Evolutionary conservation across 2,888 invertebrate species (phyloP).

Genomic region (Strigamia transsilvanica): DNA sequence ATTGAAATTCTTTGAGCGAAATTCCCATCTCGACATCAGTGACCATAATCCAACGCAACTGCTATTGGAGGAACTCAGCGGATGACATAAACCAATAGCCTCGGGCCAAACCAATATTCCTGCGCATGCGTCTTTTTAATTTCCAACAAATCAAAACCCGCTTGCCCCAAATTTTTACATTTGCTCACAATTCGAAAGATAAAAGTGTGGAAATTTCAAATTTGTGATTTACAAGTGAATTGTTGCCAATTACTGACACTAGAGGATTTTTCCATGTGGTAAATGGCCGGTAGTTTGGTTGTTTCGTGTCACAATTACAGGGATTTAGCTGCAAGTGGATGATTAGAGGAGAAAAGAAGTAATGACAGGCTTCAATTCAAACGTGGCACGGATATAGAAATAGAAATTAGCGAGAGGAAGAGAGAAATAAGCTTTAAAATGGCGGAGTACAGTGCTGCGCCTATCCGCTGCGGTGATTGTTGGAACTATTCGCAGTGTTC

Average conservation of each 20-base stretch:
- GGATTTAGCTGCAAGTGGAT: not conserved
- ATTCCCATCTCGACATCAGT: slow-evolving; percentile 8
- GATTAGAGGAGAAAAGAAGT: not conserved
- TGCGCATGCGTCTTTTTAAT: not conserved
- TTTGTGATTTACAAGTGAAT: not conserved
- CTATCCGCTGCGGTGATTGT: no score
- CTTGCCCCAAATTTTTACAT: not conserved
- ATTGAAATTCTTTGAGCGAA: slow-evolving; percentile 3
- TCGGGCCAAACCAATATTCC: not conserved
- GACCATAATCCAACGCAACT: not conserved
- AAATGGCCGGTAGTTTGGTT: not conserved
- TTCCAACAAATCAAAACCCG: not conserved
- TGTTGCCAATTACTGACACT: not conserved
- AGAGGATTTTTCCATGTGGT: not conserved
- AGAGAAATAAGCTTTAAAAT: not conserved
- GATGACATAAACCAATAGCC: slow-evolving; percentile 3
- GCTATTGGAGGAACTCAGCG: slow-evolving; percentile 3
- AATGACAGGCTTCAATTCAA: not conserved
- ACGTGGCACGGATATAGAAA: not conserved
- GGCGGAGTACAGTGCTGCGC: no score
- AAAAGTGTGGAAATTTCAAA: no score
- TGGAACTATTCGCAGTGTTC: no score
- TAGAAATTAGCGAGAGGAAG: not conserved
- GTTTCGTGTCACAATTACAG: not conserved
- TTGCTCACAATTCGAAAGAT: no score